Conservation (phyloP, 2,888 invertebrate species). For the Sceliomorpha sp. region DNA sequence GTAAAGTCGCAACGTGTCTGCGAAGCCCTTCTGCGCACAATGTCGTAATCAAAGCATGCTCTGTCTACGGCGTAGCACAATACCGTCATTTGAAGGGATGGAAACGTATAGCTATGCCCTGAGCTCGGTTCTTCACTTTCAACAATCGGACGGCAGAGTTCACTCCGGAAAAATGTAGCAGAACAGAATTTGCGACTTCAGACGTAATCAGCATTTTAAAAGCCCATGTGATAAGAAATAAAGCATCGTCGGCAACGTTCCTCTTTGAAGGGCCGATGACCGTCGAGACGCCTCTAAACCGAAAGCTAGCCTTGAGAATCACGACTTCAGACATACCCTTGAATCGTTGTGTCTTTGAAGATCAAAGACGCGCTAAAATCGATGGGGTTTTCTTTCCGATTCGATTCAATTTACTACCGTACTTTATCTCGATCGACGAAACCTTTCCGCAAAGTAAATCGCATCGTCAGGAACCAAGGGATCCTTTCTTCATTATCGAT, state of each 20-base stretch:
- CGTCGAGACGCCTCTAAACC: slow-evolving; percentile 56
- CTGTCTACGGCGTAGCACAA: slow-evolving; percentile 64
- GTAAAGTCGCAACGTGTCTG: slow-evolving; percentile 67
- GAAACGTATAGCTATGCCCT: slow-evolving; percentile 42
- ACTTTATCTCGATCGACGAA: slow-evolving; percentile 62
- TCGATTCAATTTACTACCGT: slow-evolving; percentile 67
- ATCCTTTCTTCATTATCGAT: slow-evolving; percentile 28
- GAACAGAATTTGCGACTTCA: slow-evolving; percentile 22
- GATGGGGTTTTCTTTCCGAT: slow-evolving; percentile 61
- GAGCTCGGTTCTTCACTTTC: slow-evolving; percentile 47
- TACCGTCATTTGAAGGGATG: slow-evolving; percentile 70
- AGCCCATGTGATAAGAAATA: slow-evolving; percentile 21
- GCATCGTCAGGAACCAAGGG: slow-evolving; percentile 13
- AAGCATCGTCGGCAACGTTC: slow-evolving; percentile 41
- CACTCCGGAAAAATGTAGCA: background rate
- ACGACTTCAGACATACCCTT: slow-evolving; percentile 53
- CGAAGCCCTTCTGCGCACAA: slow-evolving; percentile 68
- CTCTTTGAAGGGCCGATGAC: slow-evolving; percentile 55
- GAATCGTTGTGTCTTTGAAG: slow-evolving; percentile 57
- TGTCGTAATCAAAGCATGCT: slow-evolving; percentile 76
- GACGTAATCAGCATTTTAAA: slow-evolving; percentile 35
- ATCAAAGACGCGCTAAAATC: slow-evolving; percentile 66
- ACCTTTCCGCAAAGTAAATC: slow-evolving; percentile 41
- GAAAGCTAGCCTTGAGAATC: slow-evolving; percentile 56
- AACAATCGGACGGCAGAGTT: slow-evolving; percentile 27